These are phyloP conservation scores for Papilio xuthus DNA, from an alignment of 1,140 invertebrate species.

Conservation along the genomic window DNA sequence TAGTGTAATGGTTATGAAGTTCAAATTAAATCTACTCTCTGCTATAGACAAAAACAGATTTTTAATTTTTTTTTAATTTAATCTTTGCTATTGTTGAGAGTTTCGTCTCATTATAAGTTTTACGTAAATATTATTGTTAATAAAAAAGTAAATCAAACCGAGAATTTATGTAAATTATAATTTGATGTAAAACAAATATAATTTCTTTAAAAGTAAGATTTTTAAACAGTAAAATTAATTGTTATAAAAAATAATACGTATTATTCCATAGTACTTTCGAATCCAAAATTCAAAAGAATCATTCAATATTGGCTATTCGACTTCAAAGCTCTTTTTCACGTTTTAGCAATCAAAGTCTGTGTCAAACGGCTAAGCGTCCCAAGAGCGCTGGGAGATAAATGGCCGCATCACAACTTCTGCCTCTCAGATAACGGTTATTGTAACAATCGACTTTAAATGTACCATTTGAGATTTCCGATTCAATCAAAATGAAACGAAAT, in stretches of 20 bases:
- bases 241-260: background rate
- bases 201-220: background rate
- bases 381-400: slow-evolving; percentile 41
- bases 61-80: no score
- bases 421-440: slow-evolving; percentile 28
- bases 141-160: background rate
- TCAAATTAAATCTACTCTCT: no score
- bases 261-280: background rate
- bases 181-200: background rate
- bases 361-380: slow-evolving; percentile 41
- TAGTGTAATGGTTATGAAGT: no score
- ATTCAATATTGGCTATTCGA: slow-evolving; percentile 40
- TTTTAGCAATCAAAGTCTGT: slow-evolving; percentile 43
- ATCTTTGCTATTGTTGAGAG: no score
- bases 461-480: slow-evolving; percentile 28
- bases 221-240: no score
- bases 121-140: no score
- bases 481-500: background rate
- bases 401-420: slow-evolving; percentile 37
- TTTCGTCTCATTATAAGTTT: no score
- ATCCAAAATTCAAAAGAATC: slow-evolving; percentile 36
- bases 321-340: slow-evolving; percentile 40
- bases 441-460: slow-evolving; percentile 28
- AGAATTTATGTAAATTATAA: background rate
- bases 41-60: no score